Base-by-base conservation (phyloP, 2,888 invertebrate species). In the Acrobasis repandana region DNA sequence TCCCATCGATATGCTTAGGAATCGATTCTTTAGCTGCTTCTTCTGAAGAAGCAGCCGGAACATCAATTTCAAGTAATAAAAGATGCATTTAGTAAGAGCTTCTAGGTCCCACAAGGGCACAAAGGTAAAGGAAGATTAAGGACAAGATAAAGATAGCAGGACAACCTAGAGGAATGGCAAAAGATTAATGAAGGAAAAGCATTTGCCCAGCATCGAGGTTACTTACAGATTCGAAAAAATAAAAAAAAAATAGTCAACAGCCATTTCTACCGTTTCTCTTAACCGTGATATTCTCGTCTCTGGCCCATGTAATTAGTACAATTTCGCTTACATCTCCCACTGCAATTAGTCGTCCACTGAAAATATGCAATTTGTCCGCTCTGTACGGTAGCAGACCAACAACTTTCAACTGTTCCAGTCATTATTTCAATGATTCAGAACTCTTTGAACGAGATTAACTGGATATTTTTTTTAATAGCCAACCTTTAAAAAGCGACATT, bases 361-460 rank as follows among this genome's bases (percentile, higher is more conserved):
- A 75, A 76, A 76, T 76, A 79, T 71, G 76, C 77, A 81, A 85
- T 84, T 80, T 79, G 69, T 38, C 14, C 34, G 36, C 15, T 43
- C n/a, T 76, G 70, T 75, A 82, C 80, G 82, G 85, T 83, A 85
- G 85, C 83, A 67, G 72, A 69, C 74, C 74, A 62, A 58, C 61
- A 61, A 57, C 54, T 48, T 52, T 57, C 49, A 56, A 63, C 76
- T 76, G 76, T 77, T 70, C 72, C 77, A 73, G 75, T 79, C 79
- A 83, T 85, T 84, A 83, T 80, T 79, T 78, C 76, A 82, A 83
- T 80, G 72, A 75, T 80, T 79, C 73, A 77, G 82, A 77, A 72
- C 72, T 76, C 71, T 72, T 73, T 61, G 67, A 65, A 66, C 65
- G 63, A 61, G 61, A 65, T 58, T 58, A 60, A 52, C 52, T 36